Evolutionary conservation across 92 coral and sea anemone species (phyloP).

Genomic region (Zoanthus sociatus): DNA sequence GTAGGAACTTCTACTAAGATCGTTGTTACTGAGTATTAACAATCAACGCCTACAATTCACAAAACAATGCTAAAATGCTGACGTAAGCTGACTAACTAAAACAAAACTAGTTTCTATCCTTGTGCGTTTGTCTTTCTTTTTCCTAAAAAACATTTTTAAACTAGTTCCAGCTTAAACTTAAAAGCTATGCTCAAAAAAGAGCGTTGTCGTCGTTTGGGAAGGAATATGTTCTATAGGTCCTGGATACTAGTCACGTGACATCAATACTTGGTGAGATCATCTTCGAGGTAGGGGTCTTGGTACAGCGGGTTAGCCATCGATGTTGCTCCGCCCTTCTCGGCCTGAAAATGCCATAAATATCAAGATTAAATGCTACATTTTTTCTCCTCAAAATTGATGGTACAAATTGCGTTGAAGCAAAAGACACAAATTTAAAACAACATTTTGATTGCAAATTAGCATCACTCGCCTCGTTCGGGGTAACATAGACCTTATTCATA

Average conservation of each 20-base stretch:
- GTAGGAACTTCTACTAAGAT: not conserved
- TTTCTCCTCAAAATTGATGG: not conserved
- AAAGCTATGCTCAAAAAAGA: slow-evolving; percentile 24
- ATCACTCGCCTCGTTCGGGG: too few relatives aligned
- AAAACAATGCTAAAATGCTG: not conserved
- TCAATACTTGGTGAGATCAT: slow-evolving; percentile 83
- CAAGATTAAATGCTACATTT: not conserved
- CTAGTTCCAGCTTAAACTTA: slow-evolving; percentile 3
- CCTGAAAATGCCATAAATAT: slow-evolving; percentile 51
- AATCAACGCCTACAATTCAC: not conserved
- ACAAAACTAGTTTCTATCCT: not conserved
- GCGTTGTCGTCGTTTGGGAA: slow-evolving; percentile 21
- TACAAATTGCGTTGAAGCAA: not conserved
- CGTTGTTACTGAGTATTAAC: not conserved
- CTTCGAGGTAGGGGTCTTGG: slow-evolving; percentile 98
- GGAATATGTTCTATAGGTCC: slow-evolving; percentile 10
- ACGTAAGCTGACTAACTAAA: not conserved
- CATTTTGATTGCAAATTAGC: too few relatives aligned
- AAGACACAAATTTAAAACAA: too few relatives aligned
- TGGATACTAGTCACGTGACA: not conserved
- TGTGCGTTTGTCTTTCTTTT: not conserved
- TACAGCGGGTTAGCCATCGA: slow-evolving; percentile 99
- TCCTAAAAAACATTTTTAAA: not conserved
- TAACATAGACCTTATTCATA: too few relatives aligned
- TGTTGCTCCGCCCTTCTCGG: slow-evolving; percentile 93